These are phyloP conservation scores for Phengaris alcon DNA, from an alignment of 2,888 invertebrate genomes.

Conservation along the genomic window DNA sequence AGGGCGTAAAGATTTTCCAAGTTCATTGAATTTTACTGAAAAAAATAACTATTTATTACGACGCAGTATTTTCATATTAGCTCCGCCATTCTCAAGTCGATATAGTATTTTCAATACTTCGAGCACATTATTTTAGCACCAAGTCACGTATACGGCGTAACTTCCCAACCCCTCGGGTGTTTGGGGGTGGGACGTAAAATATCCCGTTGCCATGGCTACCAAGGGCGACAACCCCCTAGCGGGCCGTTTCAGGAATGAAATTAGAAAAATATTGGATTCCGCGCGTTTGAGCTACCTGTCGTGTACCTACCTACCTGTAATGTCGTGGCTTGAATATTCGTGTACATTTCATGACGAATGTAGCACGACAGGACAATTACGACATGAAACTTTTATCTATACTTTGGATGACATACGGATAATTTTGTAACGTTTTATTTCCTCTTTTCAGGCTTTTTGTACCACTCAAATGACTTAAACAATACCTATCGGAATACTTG, in stretches of 20 bases:
- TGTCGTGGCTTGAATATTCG: background rate
- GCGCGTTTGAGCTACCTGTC: conserved; percentile 3
- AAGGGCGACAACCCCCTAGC: conserved; percentile 67
- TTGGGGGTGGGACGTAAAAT: conserved; percentile 64
- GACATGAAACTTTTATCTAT: background rate
- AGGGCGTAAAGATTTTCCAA: background rate
- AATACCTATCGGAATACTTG: too few species aligned
- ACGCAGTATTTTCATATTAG: background rate
- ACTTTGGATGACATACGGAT: background rate
- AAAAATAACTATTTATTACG: background rate
- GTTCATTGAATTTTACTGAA: background rate
- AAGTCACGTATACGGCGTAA: conserved; percentile 24
- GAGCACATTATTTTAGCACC: conserved; percentile 6
- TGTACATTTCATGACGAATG: conserved; percentile 2
- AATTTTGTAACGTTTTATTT: background rate
- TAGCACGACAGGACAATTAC: background rate
- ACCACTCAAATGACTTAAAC: too few species aligned
- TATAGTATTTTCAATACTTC: background rate
- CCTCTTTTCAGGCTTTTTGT: background rate
- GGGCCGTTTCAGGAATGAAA: conserved; percentile 31
- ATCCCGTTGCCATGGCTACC: conserved; percentile 63
- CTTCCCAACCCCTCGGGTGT: conserved; percentile 38
- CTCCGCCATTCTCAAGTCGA: conserved; percentile 9
- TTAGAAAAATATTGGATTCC: conserved; percentile 25
- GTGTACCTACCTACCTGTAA: too few species aligned